Evolutionary conservation across 2,888 invertebrate genomes (phyloP), one percentile per base, ranked within the genome.

Genomic region (Phorcus lineatus): DNA sequence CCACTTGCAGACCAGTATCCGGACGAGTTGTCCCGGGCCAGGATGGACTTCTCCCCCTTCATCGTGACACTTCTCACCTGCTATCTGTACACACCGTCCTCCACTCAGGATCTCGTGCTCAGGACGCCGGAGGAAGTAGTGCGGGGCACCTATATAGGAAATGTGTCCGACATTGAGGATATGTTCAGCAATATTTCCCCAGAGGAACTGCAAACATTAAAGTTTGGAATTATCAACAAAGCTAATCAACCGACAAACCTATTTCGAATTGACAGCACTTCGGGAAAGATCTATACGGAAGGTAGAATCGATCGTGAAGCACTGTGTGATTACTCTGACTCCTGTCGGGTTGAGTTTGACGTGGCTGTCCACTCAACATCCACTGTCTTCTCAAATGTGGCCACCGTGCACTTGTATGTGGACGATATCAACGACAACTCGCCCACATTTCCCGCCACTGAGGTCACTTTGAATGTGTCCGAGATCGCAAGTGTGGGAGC

Each of bases 381-480:
- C 0, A 81, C 81, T 0, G 87, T 86, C 13, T 89, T 90, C 79
- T 88, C 88, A 79, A 86, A 85, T 57, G 87, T 88, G 57, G 85
- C 88, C 7, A 86, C 84, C 17, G 86, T 90, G 1, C 83, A 86
- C 57, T 84, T 90, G 7, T 66, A 84, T n/a, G 77, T 90, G 17
- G 74, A 83, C 13, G 90, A 90, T 78, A 82, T 88, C 31, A 90
- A 90, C 79, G 90, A 90, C 81, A 88, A 89, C 77, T 80, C 82
- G 4, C 90, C 90, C 0, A 79, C 78, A 7, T 90, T 90, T 79
- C 83, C 87, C 2, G 80, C 83, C 31, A 83, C 80, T 22, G 80
- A 81, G 17, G 88, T 86, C 4, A 82, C 66, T 28, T 79, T 86
- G 22, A 77, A 84, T 9, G 79, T 86, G 9, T 83, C 84, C 0